Percentiles rank a stretch among this genome's conserved stretches.
phyloP scores from a whole-genome alignment of 2,797 vertebrate species.

The Alfaro cultratus region DNA sequence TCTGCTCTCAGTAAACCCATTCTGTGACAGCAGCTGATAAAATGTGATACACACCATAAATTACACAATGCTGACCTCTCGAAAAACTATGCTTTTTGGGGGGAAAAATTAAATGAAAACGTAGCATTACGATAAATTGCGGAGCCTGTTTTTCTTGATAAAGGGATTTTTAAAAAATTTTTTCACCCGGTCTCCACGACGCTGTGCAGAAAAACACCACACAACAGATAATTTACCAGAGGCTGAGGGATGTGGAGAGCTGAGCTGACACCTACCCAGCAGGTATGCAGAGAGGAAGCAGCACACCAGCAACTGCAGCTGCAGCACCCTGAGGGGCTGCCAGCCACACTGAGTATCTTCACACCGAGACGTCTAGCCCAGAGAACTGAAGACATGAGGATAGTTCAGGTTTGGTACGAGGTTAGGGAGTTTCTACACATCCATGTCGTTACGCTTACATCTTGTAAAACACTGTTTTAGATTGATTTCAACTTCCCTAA shows the following conservation, averaged over 20 bases:
- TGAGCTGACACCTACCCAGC: constrained; percentile 54
- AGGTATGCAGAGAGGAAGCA: constrained; percentile 47
- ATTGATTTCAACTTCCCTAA: neutral
- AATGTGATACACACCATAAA: constrained; percentile 40
- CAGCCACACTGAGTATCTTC: constrained; percentile 57
- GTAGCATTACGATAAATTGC: constrained; percentile 20
- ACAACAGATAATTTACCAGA: constrained; percentile 23
- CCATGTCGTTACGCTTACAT: neutral
- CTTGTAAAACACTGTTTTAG: neutral
- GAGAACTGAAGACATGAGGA: constrained; percentile 14
- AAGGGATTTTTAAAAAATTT: neutral
- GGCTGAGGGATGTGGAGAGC: constrained; percentile 37
- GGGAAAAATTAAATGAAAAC: neutral
- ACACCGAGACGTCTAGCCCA: constrained; percentile 31
- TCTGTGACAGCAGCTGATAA: constrained; percentile 47
- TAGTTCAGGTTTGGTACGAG: too few species aligned
- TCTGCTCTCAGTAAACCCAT: constrained; percentile 51
- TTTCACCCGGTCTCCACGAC: neutral
- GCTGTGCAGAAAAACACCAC: constrained; percentile 5
- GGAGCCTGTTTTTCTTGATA: constrained; percentile 29
- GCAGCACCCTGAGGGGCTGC: constrained; percentile 51
- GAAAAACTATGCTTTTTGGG: constrained; percentile 15
- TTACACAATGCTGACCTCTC: constrained; percentile 41
- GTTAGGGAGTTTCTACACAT: neutral
- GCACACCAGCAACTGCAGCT: constrained; percentile 48